phyloP scores from a whole-genome alignment of 1,140 invertebrate genomes.

The Acromyrmex echinatior region DNA sequence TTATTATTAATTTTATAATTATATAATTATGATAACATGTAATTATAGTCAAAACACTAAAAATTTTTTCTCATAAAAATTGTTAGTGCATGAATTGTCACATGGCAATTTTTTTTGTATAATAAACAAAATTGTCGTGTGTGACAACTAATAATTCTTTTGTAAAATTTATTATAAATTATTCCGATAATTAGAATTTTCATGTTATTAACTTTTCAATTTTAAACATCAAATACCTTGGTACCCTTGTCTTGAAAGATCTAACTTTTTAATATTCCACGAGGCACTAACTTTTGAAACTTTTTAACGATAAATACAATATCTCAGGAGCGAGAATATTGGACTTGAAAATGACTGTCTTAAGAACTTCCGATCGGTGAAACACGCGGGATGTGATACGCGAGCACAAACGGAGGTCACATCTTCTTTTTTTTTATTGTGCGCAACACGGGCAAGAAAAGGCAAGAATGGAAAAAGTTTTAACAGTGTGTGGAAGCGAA shows the following conservation, averaged over 20 bases:
- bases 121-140: too few species aligned
- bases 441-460: too few species aligned
- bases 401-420: background rate
- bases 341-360: constrained; percentile 21
- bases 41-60: too few species aligned
- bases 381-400: background rate
- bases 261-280: constrained; percentile 46
- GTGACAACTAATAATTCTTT: background rate
- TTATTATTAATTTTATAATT: too few species aligned
- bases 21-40: too few species aligned
- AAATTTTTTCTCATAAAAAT: too few species aligned
- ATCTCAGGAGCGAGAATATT: constrained; percentile 6
- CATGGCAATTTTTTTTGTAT: too few species aligned
- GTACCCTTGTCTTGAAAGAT: background rate
- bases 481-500: background rate
- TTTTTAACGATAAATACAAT: constrained; percentile 43
- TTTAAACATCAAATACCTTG: constrained; percentile 11
- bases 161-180: background rate
- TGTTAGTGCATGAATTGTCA: too few species aligned
- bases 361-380: constrained; percentile 10
- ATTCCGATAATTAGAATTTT: background rate
- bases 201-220: constrained; percentile 36
- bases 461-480: constrained; percentile 26
- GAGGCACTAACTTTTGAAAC: constrained; percentile 11
- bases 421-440: constrained; percentile 24